Conservation (phyloP, 1,140 invertebrate species). For the Pteromalus puparum region DNA sequence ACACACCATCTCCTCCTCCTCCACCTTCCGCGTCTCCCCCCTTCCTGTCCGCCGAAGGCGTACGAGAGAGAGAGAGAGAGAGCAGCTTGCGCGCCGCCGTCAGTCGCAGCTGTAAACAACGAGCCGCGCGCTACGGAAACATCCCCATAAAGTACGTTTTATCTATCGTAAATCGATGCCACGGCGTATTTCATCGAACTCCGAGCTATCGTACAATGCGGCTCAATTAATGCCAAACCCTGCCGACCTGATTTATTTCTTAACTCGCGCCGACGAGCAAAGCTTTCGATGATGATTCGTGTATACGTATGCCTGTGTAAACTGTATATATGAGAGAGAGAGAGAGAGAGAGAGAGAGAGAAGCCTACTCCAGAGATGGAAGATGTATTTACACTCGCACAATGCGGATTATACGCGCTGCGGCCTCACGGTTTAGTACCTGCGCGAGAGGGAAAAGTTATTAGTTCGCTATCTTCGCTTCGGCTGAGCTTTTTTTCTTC, state of each 20-base stretch:
- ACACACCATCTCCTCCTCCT: conserved; percentile 29
- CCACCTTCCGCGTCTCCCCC: conserved; percentile 31
- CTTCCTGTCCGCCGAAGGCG: background rate
- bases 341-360: background rate
- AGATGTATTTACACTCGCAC: conserved; percentile 3
- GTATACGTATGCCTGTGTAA: background rate
- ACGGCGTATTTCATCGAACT: conserved; percentile 68
- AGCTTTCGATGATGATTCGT: conserved; percentile 19
- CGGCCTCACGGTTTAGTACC: background rate
- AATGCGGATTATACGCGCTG: background rate
- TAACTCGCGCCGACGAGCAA: conserved; percentile 55
- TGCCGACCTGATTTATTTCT: conserved; percentile 73
- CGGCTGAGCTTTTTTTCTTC: background rate
- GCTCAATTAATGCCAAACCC: conserved; percentile 74
- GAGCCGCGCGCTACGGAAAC: conserved; percentile 60
- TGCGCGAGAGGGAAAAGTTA: background rate
- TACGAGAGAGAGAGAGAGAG: conserved; percentile 37
- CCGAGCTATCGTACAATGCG: conserved; percentile 67
- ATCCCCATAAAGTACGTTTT: conserved; percentile 74
- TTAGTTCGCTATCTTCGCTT: conserved; percentile 11
- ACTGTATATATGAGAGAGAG: background rate
- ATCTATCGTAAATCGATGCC: conserved; percentile 75
- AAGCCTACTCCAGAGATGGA: background rate
- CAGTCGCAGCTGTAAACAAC: conserved; percentile 66
- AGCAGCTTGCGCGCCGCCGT: conserved; percentile 17